Evolutionary conservation across 2,797 vertebrate species (phyloP).

Genomic region (Spatula clypeata): DNA sequence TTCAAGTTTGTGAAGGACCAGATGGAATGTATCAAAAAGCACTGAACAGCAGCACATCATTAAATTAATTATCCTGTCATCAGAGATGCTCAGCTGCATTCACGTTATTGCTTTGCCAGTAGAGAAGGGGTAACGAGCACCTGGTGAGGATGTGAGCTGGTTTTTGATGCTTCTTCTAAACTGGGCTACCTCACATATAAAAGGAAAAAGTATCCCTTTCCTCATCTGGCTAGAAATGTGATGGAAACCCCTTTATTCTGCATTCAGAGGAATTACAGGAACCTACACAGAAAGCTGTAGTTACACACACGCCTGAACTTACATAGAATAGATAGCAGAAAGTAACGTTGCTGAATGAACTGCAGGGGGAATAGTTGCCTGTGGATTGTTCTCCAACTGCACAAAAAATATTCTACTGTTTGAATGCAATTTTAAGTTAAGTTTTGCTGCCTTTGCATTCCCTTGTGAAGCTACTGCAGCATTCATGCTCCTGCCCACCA

Average conservation of each 20-base stretch:
- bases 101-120: background rate
- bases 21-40: background rate
- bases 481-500: background rate
- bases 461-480: background rate
- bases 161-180: conserved; percentile 30
- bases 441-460: background rate
- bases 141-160: background rate
- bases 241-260: background rate
- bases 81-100: background rate
- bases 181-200: background rate
- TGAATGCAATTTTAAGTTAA: background rate
- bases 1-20: background rate
- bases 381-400: background rate
- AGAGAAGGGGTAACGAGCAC: background rate
- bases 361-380: background rate
- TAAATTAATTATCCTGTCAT: background rate
- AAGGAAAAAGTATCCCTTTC: background rate
- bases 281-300: background rate
- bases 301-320: background rate
- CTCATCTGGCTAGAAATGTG: background rate
- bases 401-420: background rate
- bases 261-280: background rate
- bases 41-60: background rate
- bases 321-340: background rate
- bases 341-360: background rate